These are phyloP conservation scores for Sphaeridia pumilis DNA, from an alignment of 2,888 invertebrate species.

Conservation along the genomic window DNA sequence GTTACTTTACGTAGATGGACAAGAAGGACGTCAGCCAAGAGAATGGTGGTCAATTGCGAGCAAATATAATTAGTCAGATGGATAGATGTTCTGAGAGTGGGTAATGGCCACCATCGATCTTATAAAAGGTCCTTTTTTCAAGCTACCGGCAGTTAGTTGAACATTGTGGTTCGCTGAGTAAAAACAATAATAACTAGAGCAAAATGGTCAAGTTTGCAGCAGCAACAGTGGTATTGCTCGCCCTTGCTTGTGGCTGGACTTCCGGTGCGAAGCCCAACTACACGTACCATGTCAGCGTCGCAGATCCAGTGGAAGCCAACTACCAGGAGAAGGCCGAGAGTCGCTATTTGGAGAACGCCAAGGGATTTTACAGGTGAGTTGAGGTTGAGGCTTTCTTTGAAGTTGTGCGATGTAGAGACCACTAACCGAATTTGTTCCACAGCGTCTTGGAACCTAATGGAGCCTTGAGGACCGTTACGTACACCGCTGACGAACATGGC, in stretches of 20 bases:
- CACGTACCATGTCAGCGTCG: constrained; percentile 34
- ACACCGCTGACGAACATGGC: constrained; percentile 33
- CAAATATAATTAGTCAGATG: no score
- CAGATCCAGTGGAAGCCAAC: constrained; percentile 28
- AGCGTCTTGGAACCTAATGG: constrained; percentile 35
- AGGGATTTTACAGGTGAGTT: constrained; percentile 34
- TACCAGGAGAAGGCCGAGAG: constrained; percentile 34
- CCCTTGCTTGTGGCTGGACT: constrained; percentile 4
- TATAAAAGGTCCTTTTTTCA: no score
- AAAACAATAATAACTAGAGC: no score
- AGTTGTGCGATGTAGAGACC: background rate
- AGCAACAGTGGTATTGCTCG: constrained; percentile 12
- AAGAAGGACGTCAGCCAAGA: no score
- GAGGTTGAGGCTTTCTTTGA: background rate
- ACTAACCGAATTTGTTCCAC: background rate
- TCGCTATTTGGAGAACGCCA: constrained; percentile 28
- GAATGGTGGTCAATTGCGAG: no score
- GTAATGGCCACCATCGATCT: no score
- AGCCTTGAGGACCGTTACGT: constrained; percentile 28
- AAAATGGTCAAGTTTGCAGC: no score
- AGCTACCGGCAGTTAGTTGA: no score
- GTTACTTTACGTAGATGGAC: no score
- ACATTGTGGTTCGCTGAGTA: no score
- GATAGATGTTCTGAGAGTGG: no score
- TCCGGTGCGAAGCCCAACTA: constrained; percentile 33